Evolutionary conservation across 2,797 vertebrate genomes (phyloP).

Genomic region (Erpetoichthys calabaricus): DNA sequence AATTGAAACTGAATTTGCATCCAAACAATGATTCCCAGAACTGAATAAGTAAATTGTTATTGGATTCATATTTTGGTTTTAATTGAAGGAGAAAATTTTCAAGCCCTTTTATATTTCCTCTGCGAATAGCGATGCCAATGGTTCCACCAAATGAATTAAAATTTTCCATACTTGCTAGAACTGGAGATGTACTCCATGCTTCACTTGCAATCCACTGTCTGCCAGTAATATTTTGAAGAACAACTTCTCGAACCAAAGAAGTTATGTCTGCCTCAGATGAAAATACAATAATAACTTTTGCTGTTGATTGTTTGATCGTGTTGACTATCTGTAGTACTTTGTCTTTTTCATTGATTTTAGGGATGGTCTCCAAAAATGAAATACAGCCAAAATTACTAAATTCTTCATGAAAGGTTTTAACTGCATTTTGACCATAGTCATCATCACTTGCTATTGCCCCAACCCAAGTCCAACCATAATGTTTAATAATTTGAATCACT

Average conservation of each 20-base stretch:
- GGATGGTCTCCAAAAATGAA: conserved; percentile 37
- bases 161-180: conserved; percentile 19
- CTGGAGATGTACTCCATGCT: conserved; percentile 23
- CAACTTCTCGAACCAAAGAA: conserved; percentile 24
- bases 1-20: conserved; percentile 24
- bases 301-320: conserved; percentile 19
- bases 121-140: conserved; percentile 35
- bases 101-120: conserved; percentile 41
- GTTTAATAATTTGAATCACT: conserved; percentile 38
- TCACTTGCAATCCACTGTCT: conserved; percentile 33
- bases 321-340: conserved; percentile 16
- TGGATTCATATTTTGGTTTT: conserved; percentile 15
- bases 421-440: conserved; percentile 41
- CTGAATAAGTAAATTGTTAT: conserved; percentile 22
- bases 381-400: conserved; percentile 29
- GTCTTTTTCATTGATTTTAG: conserved; percentile 19
- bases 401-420: conserved; percentile 28
- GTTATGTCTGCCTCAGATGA: conserved; percentile 15
- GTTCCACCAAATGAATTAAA: conserved; percentile 32
- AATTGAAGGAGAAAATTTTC: conserved; percentile 27
- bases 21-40: conserved; percentile 39
- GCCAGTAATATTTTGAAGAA: conserved; percentile 26
- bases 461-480: conserved; percentile 43
- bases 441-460: conserved; percentile 42
- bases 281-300: conserved; percentile 21